Evolutionary conservation across 2,113 vertebrate genomes (phyloP), one percentile per base, ranked within the genome.

Genomic region (Seriola aureovittata): DNA sequence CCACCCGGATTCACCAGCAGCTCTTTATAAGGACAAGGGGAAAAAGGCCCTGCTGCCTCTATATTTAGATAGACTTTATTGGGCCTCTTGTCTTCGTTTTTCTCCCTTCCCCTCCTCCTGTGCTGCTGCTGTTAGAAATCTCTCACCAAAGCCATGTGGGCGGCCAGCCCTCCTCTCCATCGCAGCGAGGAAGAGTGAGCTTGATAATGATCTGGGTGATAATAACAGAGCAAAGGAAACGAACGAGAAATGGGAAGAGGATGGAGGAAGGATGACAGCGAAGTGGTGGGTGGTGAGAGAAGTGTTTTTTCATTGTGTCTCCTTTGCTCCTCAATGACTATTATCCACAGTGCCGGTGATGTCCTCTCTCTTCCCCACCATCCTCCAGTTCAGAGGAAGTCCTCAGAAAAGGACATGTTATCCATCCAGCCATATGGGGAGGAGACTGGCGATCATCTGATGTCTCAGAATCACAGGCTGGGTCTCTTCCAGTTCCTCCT

Each of bases 11-110:
- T 85, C 92, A 91, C 88, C 91, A 92, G 87, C 91, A 94, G 91
- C 93, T 90, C 94, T 95, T 95, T 95, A 96, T 96, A 96, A 94
- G 95, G 94, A 93, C 84, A 94, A 84, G 85, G 78, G 85, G 78
- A 85, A 92, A 92, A 93, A 92, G 86, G 87, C 78, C 73, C 52
- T 42, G 74, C 72, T 91, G 81, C 48, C 81, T 90, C 94, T 96
- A 96, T 94, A 95, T 96, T 92, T 95, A 95, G 94, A 93, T 86
- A 36, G 81, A 86, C 92, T 94, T 95, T 95, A 93, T 93, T 93
- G 87, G 90, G 87, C 91, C 86, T 90, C 91, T 91, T 93, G 85
- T 94, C 88, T 93, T 85, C 69, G 32, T 81, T 81, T 84, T 57
- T 67, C 62, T 68, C 34, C 29, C 50, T 54, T 57, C 75, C 69